Evolutionary conservation across 2,888 invertebrate species (phyloP).

Genomic region (Saturnia pavonia): DNA sequence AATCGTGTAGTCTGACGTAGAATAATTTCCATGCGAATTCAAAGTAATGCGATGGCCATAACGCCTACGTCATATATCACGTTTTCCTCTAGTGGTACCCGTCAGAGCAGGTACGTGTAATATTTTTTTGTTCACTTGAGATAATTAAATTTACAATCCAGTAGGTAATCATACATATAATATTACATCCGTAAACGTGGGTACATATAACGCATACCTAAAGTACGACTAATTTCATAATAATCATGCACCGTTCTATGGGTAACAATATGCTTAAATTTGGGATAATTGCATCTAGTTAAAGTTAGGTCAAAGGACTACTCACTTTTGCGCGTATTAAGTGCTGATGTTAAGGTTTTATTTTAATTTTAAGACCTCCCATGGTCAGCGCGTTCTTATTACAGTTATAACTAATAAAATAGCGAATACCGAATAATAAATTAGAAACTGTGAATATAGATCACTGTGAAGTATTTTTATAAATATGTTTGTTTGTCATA

Average conservation of each 20-base stretch:
- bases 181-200: neutral
- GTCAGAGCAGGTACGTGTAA: neutral
- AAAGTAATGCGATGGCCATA: constrained; percentile 7
- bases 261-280: neutral
- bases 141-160: constrained; percentile 9
- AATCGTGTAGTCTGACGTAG: neutral
- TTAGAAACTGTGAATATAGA: too few species aligned
- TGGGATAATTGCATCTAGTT: too few species aligned
- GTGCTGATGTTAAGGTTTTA: too few species aligned
- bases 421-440: too few species aligned
- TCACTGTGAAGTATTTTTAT: too few species aligned
- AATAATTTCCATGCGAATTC: constrained; percentile 7
- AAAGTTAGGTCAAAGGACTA: too few species aligned
- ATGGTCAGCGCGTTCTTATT: too few species aligned
- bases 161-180: neutral
- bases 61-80: constrained; percentile 11
- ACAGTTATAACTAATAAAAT: too few species aligned
- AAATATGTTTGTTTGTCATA: too few species aligned
- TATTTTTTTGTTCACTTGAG: neutral
- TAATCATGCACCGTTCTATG: neutral
- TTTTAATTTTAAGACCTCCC: too few species aligned
- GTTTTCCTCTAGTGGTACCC: constrained; percentile 2
- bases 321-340: too few species aligned
- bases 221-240: neutral
- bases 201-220: neutral